These are phyloP conservation scores for Camelus dromedarius DNA, from an alignment of 2,113 vertebrate genomes.

Conservation along the genomic window DNA sequence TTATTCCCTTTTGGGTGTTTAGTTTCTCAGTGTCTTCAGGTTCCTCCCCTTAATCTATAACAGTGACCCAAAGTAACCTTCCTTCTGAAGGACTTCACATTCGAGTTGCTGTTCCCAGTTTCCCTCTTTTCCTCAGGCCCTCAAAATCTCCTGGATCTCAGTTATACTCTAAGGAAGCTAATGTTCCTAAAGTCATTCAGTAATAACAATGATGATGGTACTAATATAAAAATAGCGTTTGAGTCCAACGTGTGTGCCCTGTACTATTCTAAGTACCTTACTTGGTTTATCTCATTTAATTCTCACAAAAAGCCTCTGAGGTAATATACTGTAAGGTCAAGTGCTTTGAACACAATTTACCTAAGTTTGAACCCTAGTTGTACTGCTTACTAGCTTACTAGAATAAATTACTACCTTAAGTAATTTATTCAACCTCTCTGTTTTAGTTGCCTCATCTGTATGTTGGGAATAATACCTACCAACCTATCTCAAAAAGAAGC, in stretches of 20 bases:
- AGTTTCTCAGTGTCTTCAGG: slow-evolving; percentile 41
- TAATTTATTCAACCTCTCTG: not conserved
- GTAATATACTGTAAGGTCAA: not conserved
- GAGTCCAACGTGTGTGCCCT: not conserved
- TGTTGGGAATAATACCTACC: not conserved
- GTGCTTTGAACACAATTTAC: not conserved
- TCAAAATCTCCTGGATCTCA: slow-evolving; percentile 8
- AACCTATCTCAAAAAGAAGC: not conserved
- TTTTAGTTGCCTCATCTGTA: not conserved
- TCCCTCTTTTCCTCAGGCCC: not conserved
- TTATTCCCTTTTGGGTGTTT: slow-evolving; percentile 15
- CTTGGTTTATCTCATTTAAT: not conserved
- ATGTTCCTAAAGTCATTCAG: slow-evolving; percentile 31
- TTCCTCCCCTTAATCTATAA: not conserved
- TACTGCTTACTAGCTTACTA: not conserved
- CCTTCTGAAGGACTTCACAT: not conserved
- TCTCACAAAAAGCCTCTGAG: not conserved
- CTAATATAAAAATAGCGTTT: not conserved
- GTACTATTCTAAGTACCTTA: slow-evolving; percentile 10
- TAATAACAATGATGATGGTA: not conserved
- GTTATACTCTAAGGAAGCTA: not conserved
- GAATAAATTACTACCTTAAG: not conserved
- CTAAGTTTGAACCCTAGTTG: not conserved
- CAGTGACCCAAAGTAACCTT: not conserved
- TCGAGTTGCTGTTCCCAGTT: slow-evolving; percentile 35